Evolutionary conservation across 2,113 vertebrate genomes (phyloP).

Genomic region (Pomatostomus ruficeps): DNA sequence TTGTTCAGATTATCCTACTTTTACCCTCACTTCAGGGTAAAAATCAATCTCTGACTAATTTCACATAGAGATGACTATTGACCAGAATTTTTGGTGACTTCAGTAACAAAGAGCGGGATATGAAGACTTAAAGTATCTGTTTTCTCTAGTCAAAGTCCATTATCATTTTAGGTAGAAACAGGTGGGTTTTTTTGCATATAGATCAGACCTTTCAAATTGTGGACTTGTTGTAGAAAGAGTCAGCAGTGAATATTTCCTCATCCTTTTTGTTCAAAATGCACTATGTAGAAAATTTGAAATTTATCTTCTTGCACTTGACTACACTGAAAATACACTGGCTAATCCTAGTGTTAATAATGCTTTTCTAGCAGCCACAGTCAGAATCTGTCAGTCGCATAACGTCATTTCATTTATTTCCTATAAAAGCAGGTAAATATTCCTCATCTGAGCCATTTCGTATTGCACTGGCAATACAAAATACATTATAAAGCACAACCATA

Average conservation of each 20-base stretch:
- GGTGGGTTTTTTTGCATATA: background rate
- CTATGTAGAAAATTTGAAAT: background rate
- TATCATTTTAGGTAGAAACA: background rate
- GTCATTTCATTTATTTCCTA: background rate
- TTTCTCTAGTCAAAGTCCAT: background rate
- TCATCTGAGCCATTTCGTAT: background rate
- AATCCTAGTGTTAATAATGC: background rate
- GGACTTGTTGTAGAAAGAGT: background rate
- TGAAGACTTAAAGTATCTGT: background rate
- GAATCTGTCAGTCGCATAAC: background rate
- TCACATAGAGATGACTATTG: background rate
- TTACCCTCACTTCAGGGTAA: background rate
- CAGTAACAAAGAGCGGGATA: background rate
- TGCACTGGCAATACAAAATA: background rate
- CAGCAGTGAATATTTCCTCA: background rate
- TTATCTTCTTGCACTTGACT: background rate
- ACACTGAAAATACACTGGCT: background rate
- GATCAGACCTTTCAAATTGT: background rate
- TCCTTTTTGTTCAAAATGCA: background rate
- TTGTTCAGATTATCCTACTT: background rate
- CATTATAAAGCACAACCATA: slow-evolving; percentile 1
- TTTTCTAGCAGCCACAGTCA: background rate
- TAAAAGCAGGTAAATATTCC: background rate
- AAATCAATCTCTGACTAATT: background rate
- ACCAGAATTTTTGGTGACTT: background rate